phyloP scores from a whole-genome alignment of 2,113 vertebrate species.

The Sapajus apella region DNA sequence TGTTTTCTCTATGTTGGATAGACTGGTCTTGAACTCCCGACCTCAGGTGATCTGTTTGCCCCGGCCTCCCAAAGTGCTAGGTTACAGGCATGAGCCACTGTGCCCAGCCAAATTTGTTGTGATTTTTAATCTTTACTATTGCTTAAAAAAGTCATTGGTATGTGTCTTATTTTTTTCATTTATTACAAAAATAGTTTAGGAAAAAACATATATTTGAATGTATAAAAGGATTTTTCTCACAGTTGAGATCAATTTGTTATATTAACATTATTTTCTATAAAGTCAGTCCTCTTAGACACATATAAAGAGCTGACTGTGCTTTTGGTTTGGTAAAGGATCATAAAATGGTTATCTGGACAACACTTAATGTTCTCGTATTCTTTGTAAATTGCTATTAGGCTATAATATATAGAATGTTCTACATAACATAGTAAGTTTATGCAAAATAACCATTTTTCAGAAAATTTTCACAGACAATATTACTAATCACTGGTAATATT shows the following conservation, averaged over 20 bases:
- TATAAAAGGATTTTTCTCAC: not conserved
- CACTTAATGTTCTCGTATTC: not conserved
- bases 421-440: not conserved
- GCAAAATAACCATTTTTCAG: not conserved
- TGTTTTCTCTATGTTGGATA: no score
- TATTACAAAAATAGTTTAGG: not conserved
- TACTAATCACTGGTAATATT: not conserved
- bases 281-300: not conserved
- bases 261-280: not conserved
- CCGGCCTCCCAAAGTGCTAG: no score
- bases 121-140: not conserved
- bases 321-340: not conserved
- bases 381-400: not conserved
- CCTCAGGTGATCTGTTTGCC: no score
- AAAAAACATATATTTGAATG: not conserved
- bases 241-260: not conserved
- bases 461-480: not conserved
- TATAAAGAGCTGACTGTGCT: not conserved
- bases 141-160: not conserved
- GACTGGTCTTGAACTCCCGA: no score
- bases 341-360: not conserved
- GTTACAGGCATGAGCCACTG: no score
- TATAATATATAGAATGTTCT: not conserved
- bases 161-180: not conserved
- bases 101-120: not conserved